A percentile compares a stretch with the other conserved stretches of the same genome.
Conservation (phyloP, 35 echinoderm and acorn worm species). For the Eucidaris tribuloides region DNA sequence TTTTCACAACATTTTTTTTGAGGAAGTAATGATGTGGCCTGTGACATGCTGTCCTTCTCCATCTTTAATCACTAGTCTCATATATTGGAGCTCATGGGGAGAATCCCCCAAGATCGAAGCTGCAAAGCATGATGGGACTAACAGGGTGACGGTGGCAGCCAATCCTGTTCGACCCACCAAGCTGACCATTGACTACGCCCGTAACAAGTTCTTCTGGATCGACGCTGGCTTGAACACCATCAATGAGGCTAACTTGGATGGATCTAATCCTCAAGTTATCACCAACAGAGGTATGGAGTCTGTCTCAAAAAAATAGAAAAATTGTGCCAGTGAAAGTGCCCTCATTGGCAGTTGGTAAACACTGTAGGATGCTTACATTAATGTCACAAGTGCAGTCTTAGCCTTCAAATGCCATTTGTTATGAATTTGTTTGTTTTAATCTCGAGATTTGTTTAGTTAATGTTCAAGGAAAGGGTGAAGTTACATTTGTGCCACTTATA, state of each 20-base stretch:
- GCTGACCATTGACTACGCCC: conserved; percentile 78
- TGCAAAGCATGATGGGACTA: conserved; percentile 42
- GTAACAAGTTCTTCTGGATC: conserved; percentile 75
- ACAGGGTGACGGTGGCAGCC: conserved; percentile 46
- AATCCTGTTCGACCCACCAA: conserved; percentile 52
- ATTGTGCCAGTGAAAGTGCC: too few species aligned
- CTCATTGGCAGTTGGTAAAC: too few species aligned
- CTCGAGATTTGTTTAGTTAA: too few species aligned
- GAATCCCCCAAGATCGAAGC: conserved; percentile 68
- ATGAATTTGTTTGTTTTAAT: too few species aligned
- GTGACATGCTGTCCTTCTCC: neutral
- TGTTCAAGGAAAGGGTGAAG: too few species aligned
- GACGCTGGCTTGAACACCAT: conserved; percentile 61
- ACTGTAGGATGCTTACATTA: too few species aligned
- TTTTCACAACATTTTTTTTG: too few species aligned
- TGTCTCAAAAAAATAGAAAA: too few species aligned
- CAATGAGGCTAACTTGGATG: conserved; percentile 74
- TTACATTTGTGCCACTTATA: too few species aligned
- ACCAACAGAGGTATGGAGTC: neutral
- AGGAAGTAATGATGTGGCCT: neutral
- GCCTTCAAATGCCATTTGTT: too few species aligned
- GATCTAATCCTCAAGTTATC: conserved; percentile 36
- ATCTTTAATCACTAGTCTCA: conserved; percentile 21
- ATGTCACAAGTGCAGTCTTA: too few species aligned
- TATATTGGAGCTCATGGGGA: conserved; percentile 88